Evolutionary conservation across 2,113 vertebrate genomes (phyloP).

Genomic region (Cnemophilus loriae): DNA sequence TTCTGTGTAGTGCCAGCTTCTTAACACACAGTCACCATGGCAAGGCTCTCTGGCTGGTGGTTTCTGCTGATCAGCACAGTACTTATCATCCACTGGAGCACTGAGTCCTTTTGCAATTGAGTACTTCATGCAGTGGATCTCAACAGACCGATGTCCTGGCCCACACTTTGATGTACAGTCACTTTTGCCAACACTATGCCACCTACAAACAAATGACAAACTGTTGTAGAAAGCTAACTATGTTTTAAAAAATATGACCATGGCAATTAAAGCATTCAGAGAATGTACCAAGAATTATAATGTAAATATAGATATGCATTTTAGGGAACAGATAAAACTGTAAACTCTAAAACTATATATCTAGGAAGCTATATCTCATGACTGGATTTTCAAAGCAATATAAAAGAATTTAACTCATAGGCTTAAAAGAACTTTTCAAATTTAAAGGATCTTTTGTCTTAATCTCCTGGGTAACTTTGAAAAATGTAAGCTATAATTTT

Average conservation of each 20-base stretch:
- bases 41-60: slow-evolving; percentile 84
- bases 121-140: slow-evolving; percentile 89
- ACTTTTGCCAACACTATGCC: slow-evolving; percentile 86
- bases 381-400: neutral
- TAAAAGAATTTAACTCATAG: neutral
- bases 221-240: slow-evolving; percentile 26
- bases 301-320: neutral
- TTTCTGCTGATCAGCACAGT: slow-evolving; percentile 80
- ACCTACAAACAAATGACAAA: slow-evolving; percentile 79
- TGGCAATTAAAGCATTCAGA: neutral
- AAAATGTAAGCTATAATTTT: neutral
- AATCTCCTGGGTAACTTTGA: neutral
- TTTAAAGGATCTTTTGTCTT: neutral
- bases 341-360: too few relatives aligned
- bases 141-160: slow-evolving; percentile 81
- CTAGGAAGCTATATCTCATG: too few relatives aligned
- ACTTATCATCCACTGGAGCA: slow-evolving; percentile 74
- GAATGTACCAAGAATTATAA: neutral
- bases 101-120: slow-evolving; percentile 74
- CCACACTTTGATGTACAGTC: slow-evolving; percentile 90
- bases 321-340: neutral
- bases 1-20: slow-evolving; percentile 90
- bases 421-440: neutral
- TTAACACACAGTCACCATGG: slow-evolving; percentile 84
- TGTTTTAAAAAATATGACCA: neutral